Base-by-base conservation (phyloP, 2,888 invertebrate genomes). In the Dryadula phaetusa region DNA sequence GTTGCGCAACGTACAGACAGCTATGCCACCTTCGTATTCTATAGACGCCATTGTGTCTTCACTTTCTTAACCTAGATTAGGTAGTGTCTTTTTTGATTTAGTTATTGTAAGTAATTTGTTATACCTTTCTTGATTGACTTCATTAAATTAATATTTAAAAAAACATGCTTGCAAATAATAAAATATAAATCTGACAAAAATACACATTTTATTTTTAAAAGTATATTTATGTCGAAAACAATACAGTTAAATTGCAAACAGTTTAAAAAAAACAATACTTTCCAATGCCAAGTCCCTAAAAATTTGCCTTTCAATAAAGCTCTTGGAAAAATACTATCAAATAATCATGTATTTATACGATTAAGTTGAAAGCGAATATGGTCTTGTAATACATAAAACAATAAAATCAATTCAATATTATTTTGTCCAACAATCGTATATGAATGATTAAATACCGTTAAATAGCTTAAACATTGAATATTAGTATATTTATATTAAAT, bases 1-100 rank as follows among this genome's bases (percentile, higher is more conserved):
- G 84, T 92, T 92, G 84, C 86, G 87, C 85, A 90, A 90, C 80
- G 74, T 77, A 76, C 76, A 79, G 80, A 82, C 83, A 79, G 77
- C 74, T 74, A 74, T 70, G 75, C 73, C 79, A 79, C 81, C 83
- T 88, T 85, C 80, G 82, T 90, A 90, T 90, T 88, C 88, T 81
- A 76, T 79, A 74, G 80, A 81, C 80, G 79, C 76, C 77, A 73
- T 77, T 79, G 76, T 74, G 79, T 79, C 80, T 87, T 88, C 85
- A 90, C 90, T 91, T 91, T 91, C 90, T 87, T 87, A 79, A 84
- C 80, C 79, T 82, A 85, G 82, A 82, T 86, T 73, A 80, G 77
- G 14, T 32, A n/a, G n/a, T 28, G 6, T 28, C 28, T 28, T 28
- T 3, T 4, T 28, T 28, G 6, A 28, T 28, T 28, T 28, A 28